These are phyloP conservation scores for Chelon auratus DNA, from an alignment of 2,797 vertebrate species.

Conservation along the genomic window DNA sequence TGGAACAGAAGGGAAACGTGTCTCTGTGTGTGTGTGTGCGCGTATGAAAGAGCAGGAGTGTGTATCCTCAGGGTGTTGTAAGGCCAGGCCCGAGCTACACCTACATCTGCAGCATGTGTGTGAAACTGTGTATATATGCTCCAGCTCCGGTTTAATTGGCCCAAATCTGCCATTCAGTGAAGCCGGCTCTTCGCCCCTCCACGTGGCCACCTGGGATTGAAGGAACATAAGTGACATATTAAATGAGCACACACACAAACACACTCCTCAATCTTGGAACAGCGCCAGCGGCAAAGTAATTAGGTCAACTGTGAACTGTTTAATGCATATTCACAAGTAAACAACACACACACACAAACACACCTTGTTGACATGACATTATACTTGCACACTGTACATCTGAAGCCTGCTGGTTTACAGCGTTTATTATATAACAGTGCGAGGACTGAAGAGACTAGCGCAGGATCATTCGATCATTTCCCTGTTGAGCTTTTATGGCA, in stretches of 20 bases:
- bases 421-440: too few species aligned
- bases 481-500: too few species aligned
- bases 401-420: neutral
- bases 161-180: conserved; percentile 81
- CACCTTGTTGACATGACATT: neutral
- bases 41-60: conserved; percentile 16
- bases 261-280: conserved; percentile 56
- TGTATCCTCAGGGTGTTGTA: conserved; percentile 54
- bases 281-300: conserved; percentile 59
- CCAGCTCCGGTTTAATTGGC: conserved; percentile 77
- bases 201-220: conserved; percentile 47
- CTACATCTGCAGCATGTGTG: neutral
- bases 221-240: conserved; percentile 65
- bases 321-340: conserved; percentile 30
- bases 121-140: conserved; percentile 36
- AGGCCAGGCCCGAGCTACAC: conserved; percentile 19
- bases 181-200: conserved; percentile 41
- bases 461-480: too few species aligned
- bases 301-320: conserved; percentile 59
- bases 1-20: conserved; percentile 42
- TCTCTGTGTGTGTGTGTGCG: conserved; percentile 5
- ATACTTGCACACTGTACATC: neutral
- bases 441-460: too few species aligned
- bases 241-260: conserved; percentile 48
- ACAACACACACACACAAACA: neutral